Evolutionary conservation across 2,113 vertebrate genomes (phyloP), one percentile per base, ranked within the genome.

Genomic region (Anoura caudifer): DNA sequence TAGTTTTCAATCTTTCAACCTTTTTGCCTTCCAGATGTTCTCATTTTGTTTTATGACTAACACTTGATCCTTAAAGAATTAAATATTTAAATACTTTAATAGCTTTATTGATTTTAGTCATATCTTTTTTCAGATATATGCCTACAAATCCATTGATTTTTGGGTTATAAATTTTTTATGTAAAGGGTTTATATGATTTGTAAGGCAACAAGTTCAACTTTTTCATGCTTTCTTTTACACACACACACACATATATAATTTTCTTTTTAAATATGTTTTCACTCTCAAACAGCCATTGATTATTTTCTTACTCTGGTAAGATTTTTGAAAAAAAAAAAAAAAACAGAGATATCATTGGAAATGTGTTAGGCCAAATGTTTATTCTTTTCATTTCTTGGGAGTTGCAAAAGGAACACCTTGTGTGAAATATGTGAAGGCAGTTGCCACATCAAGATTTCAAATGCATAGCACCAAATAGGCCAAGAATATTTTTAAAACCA

Each of bases 1-100:
- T 83, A 82, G 76, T 94, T 96, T 96, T 33, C 65, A 50, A 8
- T 81, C 41, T 93, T 92, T 87, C 91, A 92, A 47, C 28, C 52
- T 92, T 47, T 87, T 87, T 61, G 43, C 85, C 72, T 95, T 96
- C 75, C 83, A 96, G 81, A 96, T 94, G 95, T 79, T 94, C 67
- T 94, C 90, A 72, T 94, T 96, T 87, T 85, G 76, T 72, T 94
- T 94, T 91, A 91, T 67, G 61, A 33, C 63, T 65, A 41, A 73
- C 45, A 52, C 31, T 90, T 67, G 36, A n/a, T 92, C 50, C 61
- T 88, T 91, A 85, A 96, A 95, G 84, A 97, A 90, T 96, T 94
- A 97, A 96, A 86, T 72, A 80, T 87, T 95, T 88, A 88, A 94
- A 86, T 79, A 65, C 77, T 84, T 87, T 95, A 85, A 50, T 82